Evolutionary conservation across 2,888 invertebrate genomes (phyloP), one percentile per base, ranked within the genome.

Genomic region (Zaprionus bogoriensis): DNA sequence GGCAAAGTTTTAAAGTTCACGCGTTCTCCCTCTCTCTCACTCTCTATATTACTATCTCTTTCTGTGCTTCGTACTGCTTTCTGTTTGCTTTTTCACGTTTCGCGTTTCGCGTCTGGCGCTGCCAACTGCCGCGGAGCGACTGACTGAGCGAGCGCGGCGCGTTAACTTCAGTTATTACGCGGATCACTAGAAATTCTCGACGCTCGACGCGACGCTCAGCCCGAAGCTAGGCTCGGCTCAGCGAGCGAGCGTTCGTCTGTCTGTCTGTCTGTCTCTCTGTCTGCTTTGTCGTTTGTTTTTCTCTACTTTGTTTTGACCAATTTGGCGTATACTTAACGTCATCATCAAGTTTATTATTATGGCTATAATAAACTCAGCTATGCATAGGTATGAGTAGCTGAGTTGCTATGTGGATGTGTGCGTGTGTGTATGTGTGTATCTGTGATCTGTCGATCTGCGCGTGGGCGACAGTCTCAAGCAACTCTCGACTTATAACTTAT

Each of bases 151-250:
- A 28, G 64, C 36, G 62, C 58, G 25, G 14, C 36, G 20, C 54
- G 32, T 51, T 59, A 75, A 70, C 79, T 76, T 74, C 77, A 72
- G 41, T 69, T 63, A 67, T 85, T 82, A 80, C 64, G 81, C 87
- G 80, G 87, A 82, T 82, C 81, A 79, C 79, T 82, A 82, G 87
- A 82, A 87, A 85, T 57, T 83, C 81, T 44, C 22, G 36, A n/a
- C 28, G 4, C 0, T 25, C 10, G 22, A 9, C 19, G n/a, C 25
- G 5, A 12, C 7, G 17, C 36, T 60, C 62, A 61, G 39, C 4
- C 17, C 10, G 10, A 9, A 1, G 39, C 20, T 39, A 2, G 39
- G n/a, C 45, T 68, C 45, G 47, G 25, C 52, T 67, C 58, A 32
- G 44, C 50, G 23, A 30, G 64, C 72, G 67, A n/a, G n/a, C n/a